Percentiles rank a stretch among this genome's conserved stretches.
Conservation (phyloP, 2,113 vertebrate species). For the Rhinolophus ferrumequinum region DNA sequence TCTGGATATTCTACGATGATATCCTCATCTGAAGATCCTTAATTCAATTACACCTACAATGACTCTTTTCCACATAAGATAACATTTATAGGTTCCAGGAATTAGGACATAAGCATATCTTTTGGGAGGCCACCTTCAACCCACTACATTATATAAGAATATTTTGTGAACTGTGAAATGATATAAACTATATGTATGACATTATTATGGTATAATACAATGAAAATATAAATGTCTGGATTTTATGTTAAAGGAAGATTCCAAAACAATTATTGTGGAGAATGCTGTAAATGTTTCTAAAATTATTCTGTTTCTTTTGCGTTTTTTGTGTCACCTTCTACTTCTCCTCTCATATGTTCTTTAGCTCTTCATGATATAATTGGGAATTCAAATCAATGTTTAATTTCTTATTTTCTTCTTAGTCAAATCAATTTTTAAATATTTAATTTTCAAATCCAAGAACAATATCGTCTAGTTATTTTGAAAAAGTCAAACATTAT, state of each 20-base stretch:
- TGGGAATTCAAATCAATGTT: not conserved
- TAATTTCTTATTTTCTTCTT: not conserved
- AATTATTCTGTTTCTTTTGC: not conserved
- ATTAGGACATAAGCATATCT: not conserved
- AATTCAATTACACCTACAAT: not conserved
- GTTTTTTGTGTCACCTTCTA: not conserved
- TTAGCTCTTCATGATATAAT: not conserved
- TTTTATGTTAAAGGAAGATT: not conserved
- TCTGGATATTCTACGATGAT: not conserved
- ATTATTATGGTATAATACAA: not conserved
- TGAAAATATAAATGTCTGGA: not conserved
- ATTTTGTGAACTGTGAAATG: not conserved
- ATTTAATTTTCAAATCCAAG: not conserved
- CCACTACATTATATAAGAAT: not conserved
- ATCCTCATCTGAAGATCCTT: not conserved
- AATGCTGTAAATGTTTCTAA: not conserved
- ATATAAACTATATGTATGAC: not conserved
- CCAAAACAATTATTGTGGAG: not conserved
- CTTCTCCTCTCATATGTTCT: not conserved
- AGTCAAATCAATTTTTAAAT: not conserved
- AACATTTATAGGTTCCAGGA: not conserved
- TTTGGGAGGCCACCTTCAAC: not conserved
- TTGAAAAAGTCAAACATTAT: not conserved
- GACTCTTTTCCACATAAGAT: not conserved
- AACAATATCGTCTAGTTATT: not conserved